phyloP scores from a whole-genome alignment of 2,797 vertebrate species.

The Peromyscus nudipes region DNA sequence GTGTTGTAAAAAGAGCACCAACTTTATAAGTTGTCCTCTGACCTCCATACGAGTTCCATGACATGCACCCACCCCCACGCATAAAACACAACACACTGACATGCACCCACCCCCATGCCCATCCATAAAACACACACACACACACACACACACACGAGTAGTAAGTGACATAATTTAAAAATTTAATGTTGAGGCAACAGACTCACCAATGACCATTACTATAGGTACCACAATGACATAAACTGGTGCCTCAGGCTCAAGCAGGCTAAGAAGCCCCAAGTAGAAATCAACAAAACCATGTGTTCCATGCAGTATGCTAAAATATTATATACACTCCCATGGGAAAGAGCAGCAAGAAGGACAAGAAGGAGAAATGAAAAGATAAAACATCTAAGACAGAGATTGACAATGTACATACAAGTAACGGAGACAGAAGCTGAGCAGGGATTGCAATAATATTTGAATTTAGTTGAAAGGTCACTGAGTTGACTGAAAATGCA shows the following conservation, averaged over 20 bases:
- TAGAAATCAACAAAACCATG: neutral
- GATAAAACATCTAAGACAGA: neutral
- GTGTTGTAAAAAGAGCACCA: neutral
- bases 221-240: neutral
- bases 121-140: neutral
- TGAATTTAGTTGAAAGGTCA: slow-evolving; percentile 8
- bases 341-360: neutral
- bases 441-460: neutral
- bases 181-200: neutral
- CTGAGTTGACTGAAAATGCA: neutral
- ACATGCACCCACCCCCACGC: neutral
- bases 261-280: neutral
- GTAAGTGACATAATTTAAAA: neutral
- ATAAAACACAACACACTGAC: neutral
- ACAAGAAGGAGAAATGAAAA: neutral
- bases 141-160: too few relatives aligned
- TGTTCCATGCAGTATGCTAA: neutral
- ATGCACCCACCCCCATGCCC: neutral
- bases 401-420: neutral
- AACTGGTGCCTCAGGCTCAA: neutral
- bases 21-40: neutral
- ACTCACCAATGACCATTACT: neutral
- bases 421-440: neutral
- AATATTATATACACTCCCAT: neutral
- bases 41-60: neutral